phyloP scores from a whole-genome alignment of 2,888 invertebrate genomes.

The Lottia scabra region DNA sequence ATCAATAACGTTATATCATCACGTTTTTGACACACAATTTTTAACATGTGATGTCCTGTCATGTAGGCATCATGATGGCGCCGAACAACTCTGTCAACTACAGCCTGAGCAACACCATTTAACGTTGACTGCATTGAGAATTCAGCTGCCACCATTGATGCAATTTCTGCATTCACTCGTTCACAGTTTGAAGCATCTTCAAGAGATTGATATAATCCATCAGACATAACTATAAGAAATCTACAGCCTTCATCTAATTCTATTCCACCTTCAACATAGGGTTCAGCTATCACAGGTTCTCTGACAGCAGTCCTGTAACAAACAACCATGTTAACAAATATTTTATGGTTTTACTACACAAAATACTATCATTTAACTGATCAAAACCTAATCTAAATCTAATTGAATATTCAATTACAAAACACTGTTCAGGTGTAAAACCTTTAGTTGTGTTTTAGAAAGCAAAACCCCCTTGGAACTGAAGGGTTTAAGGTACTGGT shows the following conservation, averaged over 20 bases:
- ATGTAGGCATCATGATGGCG: slow-evolving; percentile 84
- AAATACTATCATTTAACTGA: too few species aligned
- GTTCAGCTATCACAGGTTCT: slow-evolving; percentile 86
- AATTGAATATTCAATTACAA: too few species aligned
- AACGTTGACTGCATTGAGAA: slow-evolving; percentile 84
- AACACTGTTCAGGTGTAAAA: too few species aligned
- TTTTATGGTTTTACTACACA: too few species aligned
- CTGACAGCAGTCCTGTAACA: slow-evolving; percentile 74
- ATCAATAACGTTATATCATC: slow-evolving; percentile 89
- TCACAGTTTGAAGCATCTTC: slow-evolving; percentile 83
- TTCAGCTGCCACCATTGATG: slow-evolving; percentile 63
- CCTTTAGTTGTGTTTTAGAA: too few species aligned
- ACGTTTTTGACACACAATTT: slow-evolving; percentile 72
- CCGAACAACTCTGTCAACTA: slow-evolving; percentile 85
- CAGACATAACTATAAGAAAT: slow-evolving; percentile 87
- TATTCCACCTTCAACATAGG: slow-evolving; percentile 83
- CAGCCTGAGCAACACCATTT: slow-evolving; percentile 86
- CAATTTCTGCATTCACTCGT: slow-evolving; percentile 74
- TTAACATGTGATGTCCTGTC: slow-evolving; percentile 61
- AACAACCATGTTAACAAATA: background rate
- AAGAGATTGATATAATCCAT: slow-evolving; percentile 85
- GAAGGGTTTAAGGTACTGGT: too few species aligned
- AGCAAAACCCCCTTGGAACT: too few species aligned
- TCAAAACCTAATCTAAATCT: too few species aligned
- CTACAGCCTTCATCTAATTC: slow-evolving; percentile 82